These are phyloP conservation scores for Liposcelis brunnea DNA, from an alignment of 2,888 invertebrate species.

Conservation along the genomic window DNA sequence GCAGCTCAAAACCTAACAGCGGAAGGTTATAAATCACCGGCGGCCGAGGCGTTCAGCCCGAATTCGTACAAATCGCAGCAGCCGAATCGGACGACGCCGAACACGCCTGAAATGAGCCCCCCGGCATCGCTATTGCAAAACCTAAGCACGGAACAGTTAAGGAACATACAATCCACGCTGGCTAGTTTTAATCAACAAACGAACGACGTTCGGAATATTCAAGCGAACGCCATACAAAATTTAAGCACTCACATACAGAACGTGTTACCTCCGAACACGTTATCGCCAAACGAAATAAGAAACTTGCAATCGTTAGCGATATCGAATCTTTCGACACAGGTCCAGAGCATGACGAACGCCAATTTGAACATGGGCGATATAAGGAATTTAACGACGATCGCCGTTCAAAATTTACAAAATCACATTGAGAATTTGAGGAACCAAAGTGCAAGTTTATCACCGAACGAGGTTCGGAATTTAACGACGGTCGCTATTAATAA, in stretches of 20 bases:
- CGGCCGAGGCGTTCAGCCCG: too few species aligned
- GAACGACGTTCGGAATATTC: slow-evolving; percentile 1
- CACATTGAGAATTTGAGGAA: slow-evolving; percentile 6
- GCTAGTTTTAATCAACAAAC: slow-evolving; percentile 3
- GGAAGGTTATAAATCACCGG: neutral
- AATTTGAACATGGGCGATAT: slow-evolving; percentile 4
- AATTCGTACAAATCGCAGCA: slow-evolving; percentile 1
- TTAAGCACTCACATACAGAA: slow-evolving; percentile 9
- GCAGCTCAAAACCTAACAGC: slow-evolving; percentile 2
- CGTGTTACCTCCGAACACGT: slow-evolving; percentile 1
- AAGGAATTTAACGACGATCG: slow-evolving; percentile 5
- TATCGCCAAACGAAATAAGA: neutral
- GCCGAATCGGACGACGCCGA: neutral
- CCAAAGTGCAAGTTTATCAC: slow-evolving; percentile 1
- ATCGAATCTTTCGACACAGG: slow-evolving; percentile 6
- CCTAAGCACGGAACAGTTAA: slow-evolving; percentile 5
- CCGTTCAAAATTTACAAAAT: slow-evolving; percentile 4
- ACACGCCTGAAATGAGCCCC: slow-evolving; percentile 7
- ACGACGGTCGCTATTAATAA: slow-evolving; percentile 2
- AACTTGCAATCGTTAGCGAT: slow-evolving; percentile 6
- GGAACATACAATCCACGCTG: slow-evolving; percentile 8
- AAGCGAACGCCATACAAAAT: slow-evolving; percentile 8
- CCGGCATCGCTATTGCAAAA: slow-evolving; percentile 2
- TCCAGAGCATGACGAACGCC: slow-evolving; percentile 7
- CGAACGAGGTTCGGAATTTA: slow-evolving; percentile 6